Conservation (phyloP, 2,797 vertebrate species). For the Galago senegalensis region DNA sequence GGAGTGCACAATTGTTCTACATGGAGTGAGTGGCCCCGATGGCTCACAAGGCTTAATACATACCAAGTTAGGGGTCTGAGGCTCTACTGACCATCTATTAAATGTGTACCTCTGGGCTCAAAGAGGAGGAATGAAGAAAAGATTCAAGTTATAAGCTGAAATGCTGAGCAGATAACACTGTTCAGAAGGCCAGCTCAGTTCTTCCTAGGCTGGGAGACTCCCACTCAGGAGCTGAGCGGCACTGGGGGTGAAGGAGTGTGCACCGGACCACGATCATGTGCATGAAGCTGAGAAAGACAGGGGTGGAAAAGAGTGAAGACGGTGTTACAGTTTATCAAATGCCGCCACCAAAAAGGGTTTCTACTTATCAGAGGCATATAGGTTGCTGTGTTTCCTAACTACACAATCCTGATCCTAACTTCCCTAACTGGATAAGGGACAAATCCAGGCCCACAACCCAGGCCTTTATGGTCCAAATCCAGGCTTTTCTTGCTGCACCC, state of each 20-base stretch:
- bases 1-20: neutral
- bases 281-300: neutral
- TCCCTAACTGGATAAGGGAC: neutral
- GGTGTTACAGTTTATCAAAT: neutral
- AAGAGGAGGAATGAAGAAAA: neutral
- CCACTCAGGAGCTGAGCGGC: neutral
- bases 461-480: neutral
- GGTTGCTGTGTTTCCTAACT: neutral
- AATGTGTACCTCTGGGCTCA: neutral
- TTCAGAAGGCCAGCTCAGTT: neutral
- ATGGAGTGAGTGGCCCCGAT: neutral
- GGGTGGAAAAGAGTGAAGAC: neutral
- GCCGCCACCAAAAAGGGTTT: neutral
- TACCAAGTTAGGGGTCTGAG: neutral
- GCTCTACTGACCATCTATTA: neutral
- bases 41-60: neutral
- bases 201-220: neutral
- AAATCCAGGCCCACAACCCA: neutral
- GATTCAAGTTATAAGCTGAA: neutral
- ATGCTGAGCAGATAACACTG: neutral
- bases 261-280: neutral
- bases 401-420: neutral
- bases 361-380: neutral
- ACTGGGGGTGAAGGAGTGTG: neutral
- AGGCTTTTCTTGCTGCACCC: neutral